A percentile compares a stretch with the other conserved stretches of the same genome.
Evolutionary conservation across 2,888 invertebrate species (phyloP).

Genomic region (Salpingus planirostris): DNA sequence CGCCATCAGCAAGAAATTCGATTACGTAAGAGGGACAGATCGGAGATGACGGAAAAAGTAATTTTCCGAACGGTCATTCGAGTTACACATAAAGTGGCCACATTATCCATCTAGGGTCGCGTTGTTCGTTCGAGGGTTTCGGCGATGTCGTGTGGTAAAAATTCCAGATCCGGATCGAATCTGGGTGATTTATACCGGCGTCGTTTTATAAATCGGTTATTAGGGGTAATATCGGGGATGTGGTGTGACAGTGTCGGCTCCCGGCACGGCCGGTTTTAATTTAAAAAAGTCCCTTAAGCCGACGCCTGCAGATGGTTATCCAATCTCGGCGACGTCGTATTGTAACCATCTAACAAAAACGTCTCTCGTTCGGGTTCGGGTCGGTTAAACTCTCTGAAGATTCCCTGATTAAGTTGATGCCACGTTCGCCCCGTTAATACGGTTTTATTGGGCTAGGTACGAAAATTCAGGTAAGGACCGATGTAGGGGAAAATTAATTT

Average conservation of each 20-base stretch:
- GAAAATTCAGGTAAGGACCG: not conserved
- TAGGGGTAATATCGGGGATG: constrained; percentile 8
- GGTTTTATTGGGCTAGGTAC: not conserved
- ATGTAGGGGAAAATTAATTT: constrained; percentile 1
- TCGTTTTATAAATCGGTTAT: constrained; percentile 15
- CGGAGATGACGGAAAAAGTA: too few relatives aligned
- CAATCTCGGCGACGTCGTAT: constrained; percentile 15
- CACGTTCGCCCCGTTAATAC: not conserved
- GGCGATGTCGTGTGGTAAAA: too few relatives aligned
- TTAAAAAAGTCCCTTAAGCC: constrained; percentile 13
- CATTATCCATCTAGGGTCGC: too few relatives aligned
- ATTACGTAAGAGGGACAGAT: too few relatives aligned
- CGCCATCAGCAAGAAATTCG: too few relatives aligned
- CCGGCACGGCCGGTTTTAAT: constrained; percentile 8
- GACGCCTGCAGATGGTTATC: constrained; percentile 15
- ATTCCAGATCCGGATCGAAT: constrained; percentile 3
- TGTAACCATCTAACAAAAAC: constrained; percentile 13
- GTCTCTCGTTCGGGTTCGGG: not conserved
- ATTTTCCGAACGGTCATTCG: too few relatives aligned
- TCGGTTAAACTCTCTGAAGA: not conserved
- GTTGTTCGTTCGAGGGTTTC: too few relatives aligned
- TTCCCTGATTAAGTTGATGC: not conserved
- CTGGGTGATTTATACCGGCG: constrained; percentile 15
- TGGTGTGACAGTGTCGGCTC: not conserved
- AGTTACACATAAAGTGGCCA: too few relatives aligned